Base-by-base conservation (phyloP, 2,888 invertebrate species). In the Ennomos erosarius region DNA sequence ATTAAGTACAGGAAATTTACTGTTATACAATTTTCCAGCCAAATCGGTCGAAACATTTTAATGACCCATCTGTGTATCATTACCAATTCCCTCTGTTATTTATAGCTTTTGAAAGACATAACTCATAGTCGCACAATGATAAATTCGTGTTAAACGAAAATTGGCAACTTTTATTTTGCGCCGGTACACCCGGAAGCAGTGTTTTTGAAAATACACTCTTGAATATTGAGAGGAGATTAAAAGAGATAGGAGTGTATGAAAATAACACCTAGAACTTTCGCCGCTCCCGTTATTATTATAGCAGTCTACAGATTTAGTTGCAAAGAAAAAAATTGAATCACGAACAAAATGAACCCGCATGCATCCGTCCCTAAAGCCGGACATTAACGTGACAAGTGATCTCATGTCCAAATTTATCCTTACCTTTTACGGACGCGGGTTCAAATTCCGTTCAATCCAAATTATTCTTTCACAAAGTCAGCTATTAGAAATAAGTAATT, bases 31-130 rank as follows among this genome's bases (percentile, higher is more conserved):
- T 59, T 39, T 59, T 49, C 36, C 53, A n/a, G 33, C 34, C 38
- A 43, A 39, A 50, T 55, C 44, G 39, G 11, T 45, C 35, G 11
- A 37, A 51, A 42, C 35, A 46, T 50, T n/a, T 26, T 26, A 43
- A 59, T 59, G 45, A 42, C 49, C 49, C 59, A 37, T 33, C 59
- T 45, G 59, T 45, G 59, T 54, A 54, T 50, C 53, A 59, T 59
- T 54, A 59, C 51, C 51, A 57, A 59, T 49, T 54, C 43, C 6
- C 46, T 43, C 10, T 34, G 53, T 51, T 51, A 60, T 60, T 60
- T 55, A 60, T 60, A 42, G 51, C 38, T 55, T 55, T 47, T 16
- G 10, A 45, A 40, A 13, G 51, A 42, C 59, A 45, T 59, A 45
- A 49, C 34, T 59, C 44, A 49, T 35, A n/a, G 40, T 13, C 45